phyloP scores from a whole-genome alignment of 2,888 invertebrate species.

The Ophion slaviceki region DNA sequence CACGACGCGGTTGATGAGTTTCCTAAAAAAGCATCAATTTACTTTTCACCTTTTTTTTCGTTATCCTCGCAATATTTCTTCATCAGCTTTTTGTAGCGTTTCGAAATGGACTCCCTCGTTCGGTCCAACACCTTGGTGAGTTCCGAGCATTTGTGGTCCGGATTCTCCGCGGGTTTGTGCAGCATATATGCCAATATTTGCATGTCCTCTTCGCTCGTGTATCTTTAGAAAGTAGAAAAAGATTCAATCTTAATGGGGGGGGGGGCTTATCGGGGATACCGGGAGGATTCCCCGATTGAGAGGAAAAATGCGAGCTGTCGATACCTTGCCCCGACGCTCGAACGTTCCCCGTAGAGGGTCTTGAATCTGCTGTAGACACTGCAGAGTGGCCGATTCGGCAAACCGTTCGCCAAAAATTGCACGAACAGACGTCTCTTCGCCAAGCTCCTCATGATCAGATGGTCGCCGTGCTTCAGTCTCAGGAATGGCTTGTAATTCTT shows the following conservation, averaged over 20 bases:
- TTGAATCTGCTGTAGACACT: slow-evolving; percentile 75
- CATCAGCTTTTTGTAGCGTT: slow-evolving; percentile 65
- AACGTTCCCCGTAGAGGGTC: slow-evolving; percentile 62
- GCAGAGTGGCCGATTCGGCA: slow-evolving; percentile 74
- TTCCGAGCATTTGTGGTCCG: slow-evolving; percentile 65
- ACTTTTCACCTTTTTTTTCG: slow-evolving; percentile 36
- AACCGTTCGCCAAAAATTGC: slow-evolving; percentile 76
- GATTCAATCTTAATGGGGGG: background rate
- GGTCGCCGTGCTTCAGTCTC: slow-evolving; percentile 58
- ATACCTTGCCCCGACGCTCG: slow-evolving; percentile 4
- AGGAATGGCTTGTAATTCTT: slow-evolving; percentile 72
- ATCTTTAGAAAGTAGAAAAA: slow-evolving; percentile 60
- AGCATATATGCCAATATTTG: slow-evolving; percentile 70
- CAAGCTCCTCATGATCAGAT: slow-evolving; percentile 62
- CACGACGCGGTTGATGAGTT: background rate
- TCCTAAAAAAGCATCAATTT: background rate
- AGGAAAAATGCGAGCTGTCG: background rate
- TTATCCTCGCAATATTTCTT: slow-evolving; percentile 8
- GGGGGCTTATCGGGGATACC: too few relatives aligned
- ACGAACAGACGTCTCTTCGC: slow-evolving; percentile 74
- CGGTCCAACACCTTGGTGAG: slow-evolving; percentile 72
- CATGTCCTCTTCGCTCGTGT: slow-evolving; percentile 71
- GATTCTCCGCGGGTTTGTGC: slow-evolving; percentile 24
- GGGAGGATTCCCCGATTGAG: background rate
- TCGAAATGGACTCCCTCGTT: slow-evolving; percentile 69